Evolutionary conservation across 2,797 vertebrate species (phyloP), one percentile per base, ranked within the genome.

Genomic region (Nannoperca obscura): DNA sequence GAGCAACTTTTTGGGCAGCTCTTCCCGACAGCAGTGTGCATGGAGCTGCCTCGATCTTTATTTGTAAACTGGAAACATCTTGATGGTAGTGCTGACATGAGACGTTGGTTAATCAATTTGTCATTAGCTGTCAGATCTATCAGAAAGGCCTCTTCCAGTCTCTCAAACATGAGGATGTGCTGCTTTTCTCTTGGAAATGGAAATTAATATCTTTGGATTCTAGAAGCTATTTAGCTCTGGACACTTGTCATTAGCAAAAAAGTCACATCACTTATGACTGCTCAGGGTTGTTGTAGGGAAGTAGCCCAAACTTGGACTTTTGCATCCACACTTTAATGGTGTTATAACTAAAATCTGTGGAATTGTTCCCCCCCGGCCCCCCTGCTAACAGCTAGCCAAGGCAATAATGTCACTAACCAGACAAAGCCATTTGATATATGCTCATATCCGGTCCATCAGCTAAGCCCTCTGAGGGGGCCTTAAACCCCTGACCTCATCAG

Each of bases 401-500:
- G 38, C 47, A 80, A 85, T 80, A 83, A 76, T 34, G 76, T 60
- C 58, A 30, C 69, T 10, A 14, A 64, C 27, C 54, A 75, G 67
- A 83, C 32, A 66, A 59, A 70, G 64, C n/a, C 12, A 42, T 79
- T 46, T 82, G 76, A 82, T 86, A 76, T 70, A 27, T 64, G 61
- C 22, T 83, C 77, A 86, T 82, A 88, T 86, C 84, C 79, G 55
- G n/a, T 57, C 62, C 68, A 78, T 74, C 73, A 71, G 85, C 55
- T 59, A 36, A 71, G 64, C 62, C 60, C 81, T 76, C 20, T 55
- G 67, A 59, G 58, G 63, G 85, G 71, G 83, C 27, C 57, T 71
- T 68, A 65, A 66, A 86, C 62, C 65, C 40, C 71, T 87, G 88
- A 89, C 83, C 87, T 63, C 77, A 36, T 87, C 86, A 83, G 72